phyloP scores from a whole-genome alignment of 1,140 invertebrate genomes.

The Nixonia krombeini region DNA sequence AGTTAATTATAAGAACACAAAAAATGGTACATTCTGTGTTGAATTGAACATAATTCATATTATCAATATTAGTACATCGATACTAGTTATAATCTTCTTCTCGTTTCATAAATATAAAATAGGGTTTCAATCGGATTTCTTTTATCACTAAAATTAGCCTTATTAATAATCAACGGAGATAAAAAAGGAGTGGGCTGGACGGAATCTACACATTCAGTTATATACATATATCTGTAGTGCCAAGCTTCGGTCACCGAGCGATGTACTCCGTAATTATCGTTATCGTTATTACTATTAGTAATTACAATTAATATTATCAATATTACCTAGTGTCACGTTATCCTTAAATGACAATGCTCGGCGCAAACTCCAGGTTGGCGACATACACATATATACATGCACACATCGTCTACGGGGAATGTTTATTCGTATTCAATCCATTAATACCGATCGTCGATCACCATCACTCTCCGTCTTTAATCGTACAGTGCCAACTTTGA shows the following conservation, averaged over 20 bases:
- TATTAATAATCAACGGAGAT: slow-evolving; percentile 42
- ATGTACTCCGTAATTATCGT: slow-evolving; percentile 28
- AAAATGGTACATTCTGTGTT: too few species aligned
- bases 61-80: too few species aligned
- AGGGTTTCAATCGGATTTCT: slow-evolving; percentile 33
- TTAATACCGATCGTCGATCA: slow-evolving; percentile 61
- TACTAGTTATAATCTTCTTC: too few species aligned
- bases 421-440: slow-evolving; percentile 55
- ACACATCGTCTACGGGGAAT: slow-evolving; percentile 63
- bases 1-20: too few species aligned
- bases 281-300: slow-evolving; percentile 31
- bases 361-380: slow-evolving; percentile 60
- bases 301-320: slow-evolving; percentile 27
- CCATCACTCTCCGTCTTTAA: slow-evolving; percentile 53
- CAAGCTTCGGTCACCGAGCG: slow-evolving; percentile 61
- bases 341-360: slow-evolving; percentile 26
- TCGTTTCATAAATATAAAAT: too few species aligned
- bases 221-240: slow-evolving; percentile 70
- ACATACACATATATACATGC: slow-evolving; percentile 69
- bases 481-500: too few species aligned
- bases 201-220: slow-evolving; percentile 71
- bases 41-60: too few species aligned
- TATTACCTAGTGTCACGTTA: slow-evolving; percentile 34
- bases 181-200: slow-evolving; percentile 65
- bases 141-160: slow-evolving; percentile 14